These are phyloP conservation scores for Lucilia sericata DNA, from an alignment of 1,140 invertebrate species.

Conservation along the genomic window DNA sequence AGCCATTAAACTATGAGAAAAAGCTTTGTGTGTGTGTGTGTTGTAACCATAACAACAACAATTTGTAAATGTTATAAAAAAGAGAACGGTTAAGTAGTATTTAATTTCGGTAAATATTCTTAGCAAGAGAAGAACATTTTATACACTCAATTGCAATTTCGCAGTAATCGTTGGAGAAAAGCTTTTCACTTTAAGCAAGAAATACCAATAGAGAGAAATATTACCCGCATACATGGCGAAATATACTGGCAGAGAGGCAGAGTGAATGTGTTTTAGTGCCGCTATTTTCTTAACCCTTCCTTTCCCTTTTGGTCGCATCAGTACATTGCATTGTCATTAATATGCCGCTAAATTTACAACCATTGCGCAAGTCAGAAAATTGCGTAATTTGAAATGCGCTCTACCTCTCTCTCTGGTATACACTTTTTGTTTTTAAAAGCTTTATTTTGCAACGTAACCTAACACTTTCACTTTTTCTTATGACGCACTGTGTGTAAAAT, in stretches of 20 bases:
- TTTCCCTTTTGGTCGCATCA: background rate
- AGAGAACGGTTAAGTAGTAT: background rate
- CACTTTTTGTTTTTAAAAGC: background rate
- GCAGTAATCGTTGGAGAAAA: background rate
- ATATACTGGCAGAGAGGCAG: background rate
- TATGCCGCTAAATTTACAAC: background rate
- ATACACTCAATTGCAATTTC: background rate
- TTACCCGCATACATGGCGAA: background rate
- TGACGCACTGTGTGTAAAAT: background rate
- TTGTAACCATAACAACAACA: background rate
- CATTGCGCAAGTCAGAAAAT: background rate
- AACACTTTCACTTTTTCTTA: conserved; percentile 35
- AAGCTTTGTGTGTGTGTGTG: conserved; percentile 41
- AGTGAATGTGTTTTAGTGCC: background rate
- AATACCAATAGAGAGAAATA: background rate
- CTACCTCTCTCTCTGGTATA: background rate
- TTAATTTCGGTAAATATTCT: background rate
- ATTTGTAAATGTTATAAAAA: background rate
- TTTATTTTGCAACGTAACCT: background rate
- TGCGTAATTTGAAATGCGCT: background rate
- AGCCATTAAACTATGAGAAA: conserved; percentile 61
- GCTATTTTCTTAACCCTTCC: background rate
- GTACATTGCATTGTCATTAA: background rate
- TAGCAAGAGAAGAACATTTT: background rate
- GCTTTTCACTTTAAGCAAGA: background rate